Base-by-base conservation (phyloP, 2,888 invertebrate genomes). In the Hofmannophila pseudospretella region DNA sequence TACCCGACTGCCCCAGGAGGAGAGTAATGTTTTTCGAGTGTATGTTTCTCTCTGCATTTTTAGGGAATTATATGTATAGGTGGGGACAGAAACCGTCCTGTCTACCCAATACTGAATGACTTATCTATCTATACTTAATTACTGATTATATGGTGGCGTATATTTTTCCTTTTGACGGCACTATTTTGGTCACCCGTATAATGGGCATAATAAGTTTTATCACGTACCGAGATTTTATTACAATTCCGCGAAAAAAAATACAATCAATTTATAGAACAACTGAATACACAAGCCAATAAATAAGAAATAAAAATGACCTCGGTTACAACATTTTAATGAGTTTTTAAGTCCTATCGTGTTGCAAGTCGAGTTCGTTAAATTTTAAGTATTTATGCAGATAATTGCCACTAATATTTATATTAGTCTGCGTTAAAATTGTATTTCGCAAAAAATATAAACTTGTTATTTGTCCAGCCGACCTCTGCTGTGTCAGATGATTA, bases 321-420 rank as follows among this genome's bases (percentile, higher is more conserved):
- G 23, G 20, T 39, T 32, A 22, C 36, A 28, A 38, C 25, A 38
- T 35, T 23, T 34, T 35, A 16, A 40, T 25, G 30, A 8, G 33
- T 48, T 39, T 45, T 43, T 40, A 32, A 38, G 32, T 23, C 31
- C 25, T 28, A 33, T 16, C 23, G 20, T 33, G 31, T 39, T 34
- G 38, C 38, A 33, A 39, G 36, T 36, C 38, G 11, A 32, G 42
- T 40, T 40, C 25, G 33, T 45, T 40, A 39, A 36, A 31, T 34
- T 35, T 44, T 40, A 36, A 32, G 31, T 30, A 38, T 36, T 34
- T 32, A 26, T 16, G 26, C 26, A 13, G 30, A 25, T 30, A 41
- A 25, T 33, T 37, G 32, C 22, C 39, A 16, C n/a, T 30, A 29
- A 38, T 32, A 35, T 35, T 11, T 34, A 43, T 35, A 32, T 30